phyloP scores from a whole-genome alignment of 2,888 invertebrate genomes.

The Drosophila percnosoma region DNA sequence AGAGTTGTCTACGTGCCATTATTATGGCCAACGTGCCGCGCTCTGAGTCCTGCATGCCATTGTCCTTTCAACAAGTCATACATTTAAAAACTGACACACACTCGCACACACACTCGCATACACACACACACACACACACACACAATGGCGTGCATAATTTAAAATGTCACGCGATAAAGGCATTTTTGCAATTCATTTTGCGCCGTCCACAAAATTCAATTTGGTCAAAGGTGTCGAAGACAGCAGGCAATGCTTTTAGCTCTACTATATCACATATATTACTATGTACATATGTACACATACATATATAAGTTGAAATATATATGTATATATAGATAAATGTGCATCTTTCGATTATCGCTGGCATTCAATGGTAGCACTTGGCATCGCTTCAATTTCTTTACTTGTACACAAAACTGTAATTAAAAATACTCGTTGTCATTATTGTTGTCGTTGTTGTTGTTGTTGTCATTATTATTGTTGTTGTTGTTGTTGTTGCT shows the following conservation, averaged over 20 bases:
- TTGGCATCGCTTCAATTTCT: conserved; percentile 44
- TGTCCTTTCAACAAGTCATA: conserved; percentile 56
- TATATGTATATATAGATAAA: conserved; percentile 5
- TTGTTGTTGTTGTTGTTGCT: background rate
- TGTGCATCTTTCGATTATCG: conserved; percentile 25
- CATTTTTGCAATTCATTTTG: conserved; percentile 72
- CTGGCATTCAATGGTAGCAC: conserved; percentile 24
- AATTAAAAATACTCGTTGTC: conserved; percentile 66
- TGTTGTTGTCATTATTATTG: background rate
- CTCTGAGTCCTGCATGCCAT: conserved; percentile 55
- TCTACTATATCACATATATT: background rate
- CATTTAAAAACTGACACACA: background rate
- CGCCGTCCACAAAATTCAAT: conserved; percentile 58
- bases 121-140: conserved; percentile 51
- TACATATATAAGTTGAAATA: background rate
- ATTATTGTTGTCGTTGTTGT: conserved; percentile 5
- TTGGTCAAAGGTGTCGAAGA: conserved; percentile 67
- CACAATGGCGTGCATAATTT: conserved; percentile 47
- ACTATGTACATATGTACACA: background rate
- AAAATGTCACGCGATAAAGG: conserved; percentile 35
- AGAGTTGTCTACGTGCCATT: conserved; percentile 81
- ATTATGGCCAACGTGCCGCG: conserved; percentile 60
- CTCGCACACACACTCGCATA: conserved; percentile 9
- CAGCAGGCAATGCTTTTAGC: conserved; percentile 31
- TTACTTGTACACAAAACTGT: conserved; percentile 61